Conservation (phyloP, 2,888 invertebrate species). For the Meganola albula region DNA sequence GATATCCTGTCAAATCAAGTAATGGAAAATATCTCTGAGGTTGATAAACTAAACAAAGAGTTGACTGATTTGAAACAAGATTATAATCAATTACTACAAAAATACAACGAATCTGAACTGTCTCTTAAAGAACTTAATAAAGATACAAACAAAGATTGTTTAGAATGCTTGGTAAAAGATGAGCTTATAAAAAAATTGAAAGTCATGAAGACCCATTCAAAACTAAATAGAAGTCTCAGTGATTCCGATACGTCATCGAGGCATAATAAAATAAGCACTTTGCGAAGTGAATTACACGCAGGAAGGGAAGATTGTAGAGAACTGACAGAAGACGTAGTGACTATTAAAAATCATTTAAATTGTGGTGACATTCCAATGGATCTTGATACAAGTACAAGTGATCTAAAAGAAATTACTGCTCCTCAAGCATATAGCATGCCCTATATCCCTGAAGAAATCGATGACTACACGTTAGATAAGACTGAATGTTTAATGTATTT, state of each 20-base stretch:
- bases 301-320: conserved; percentile 63
- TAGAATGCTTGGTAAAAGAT: conserved; percentile 39
- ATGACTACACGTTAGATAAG: conserved; percentile 51
- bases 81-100: conserved; percentile 35
- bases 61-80: conserved; percentile 38
- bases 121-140: conserved; percentile 15
- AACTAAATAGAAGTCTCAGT: conserved; percentile 54
- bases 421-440: conserved; percentile 37
- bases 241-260: conserved; percentile 58
- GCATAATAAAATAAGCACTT: conserved; percentile 58
- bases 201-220: conserved; percentile 32
- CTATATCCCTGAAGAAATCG: conserved; percentile 43
- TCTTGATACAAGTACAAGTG: conserved; percentile 53
- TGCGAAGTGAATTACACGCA: conserved; percentile 61
- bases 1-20: conserved; percentile 75
- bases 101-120: conserved; percentile 33
- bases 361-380: conserved; percentile 54
- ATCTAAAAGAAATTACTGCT: conserved; percentile 35
- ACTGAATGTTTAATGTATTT: conserved; percentile 54
- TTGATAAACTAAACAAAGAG: conserved; percentile 62
- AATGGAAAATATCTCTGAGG: conserved; percentile 77
- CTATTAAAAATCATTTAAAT: conserved; percentile 64
- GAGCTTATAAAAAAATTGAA: conserved; percentile 31
- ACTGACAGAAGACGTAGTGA: conserved; percentile 60
- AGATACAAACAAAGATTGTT: conserved; percentile 26